These are phyloP conservation scores for Melanargia galathea DNA, from an alignment of 2,888 invertebrate species.

Conservation along the genomic window DNA sequence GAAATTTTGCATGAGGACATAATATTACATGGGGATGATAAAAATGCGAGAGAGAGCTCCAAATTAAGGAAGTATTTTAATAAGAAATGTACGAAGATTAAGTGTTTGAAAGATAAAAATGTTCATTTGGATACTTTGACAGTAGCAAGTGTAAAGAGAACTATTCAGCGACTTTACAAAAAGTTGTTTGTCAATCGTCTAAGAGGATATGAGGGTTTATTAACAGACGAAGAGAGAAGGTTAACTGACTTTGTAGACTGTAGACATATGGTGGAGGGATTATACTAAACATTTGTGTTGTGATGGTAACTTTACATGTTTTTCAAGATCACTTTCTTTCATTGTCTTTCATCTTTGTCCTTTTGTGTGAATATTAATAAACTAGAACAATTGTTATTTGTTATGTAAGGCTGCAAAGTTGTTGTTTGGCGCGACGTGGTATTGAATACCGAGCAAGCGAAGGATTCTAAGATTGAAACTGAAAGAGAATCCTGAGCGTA, in stretches of 20 bases:
- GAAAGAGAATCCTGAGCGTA: too few species aligned
- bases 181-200: conserved; percentile 68
- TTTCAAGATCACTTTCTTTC: too few species aligned
- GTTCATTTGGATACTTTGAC: conserved; percentile 66
- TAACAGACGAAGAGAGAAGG: conserved; percentile 88
- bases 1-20: conserved; percentile 44
- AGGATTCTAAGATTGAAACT: too few species aligned
- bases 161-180: conserved; percentile 66
- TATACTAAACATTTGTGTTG: conserved; percentile 45
- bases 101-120: conserved; percentile 54
- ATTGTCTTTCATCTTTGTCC: too few species aligned
- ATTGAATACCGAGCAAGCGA: too few species aligned
- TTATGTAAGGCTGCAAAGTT: too few species aligned
- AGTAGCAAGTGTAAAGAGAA: conserved; percentile 63
- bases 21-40: conserved; percentile 44
- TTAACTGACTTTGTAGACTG: conserved; percentile 59
- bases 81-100: conserved; percentile 52
- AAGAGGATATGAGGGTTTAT: conserved; percentile 84
- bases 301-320: conserved; percentile 28
- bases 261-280: conserved; percentile 64
- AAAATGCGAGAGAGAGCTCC: conserved; percentile 52
- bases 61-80: conserved; percentile 57
- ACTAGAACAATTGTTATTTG: too few species aligned
- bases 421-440: too few species aligned
- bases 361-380: too few species aligned